Conservation (phyloP, 2,113 vertebrate species). For the Peromyscus californicus region DNA sequence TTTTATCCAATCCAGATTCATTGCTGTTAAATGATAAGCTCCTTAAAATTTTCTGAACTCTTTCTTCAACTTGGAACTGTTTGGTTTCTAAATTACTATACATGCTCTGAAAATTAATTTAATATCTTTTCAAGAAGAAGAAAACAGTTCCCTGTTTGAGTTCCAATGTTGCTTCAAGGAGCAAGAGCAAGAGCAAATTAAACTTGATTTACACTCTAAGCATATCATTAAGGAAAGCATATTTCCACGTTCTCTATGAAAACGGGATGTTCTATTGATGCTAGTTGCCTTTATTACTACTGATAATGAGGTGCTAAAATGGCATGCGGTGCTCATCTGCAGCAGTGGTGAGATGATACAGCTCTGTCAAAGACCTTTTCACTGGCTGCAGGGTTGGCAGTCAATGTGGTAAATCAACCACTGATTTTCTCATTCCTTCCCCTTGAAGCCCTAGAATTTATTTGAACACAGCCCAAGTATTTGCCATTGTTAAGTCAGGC, state of each 20-base stretch:
- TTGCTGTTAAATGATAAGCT: slow-evolving; percentile 24
- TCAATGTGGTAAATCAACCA: not conserved
- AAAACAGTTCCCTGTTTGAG: slow-evolving; percentile 21
- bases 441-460: slow-evolving; percentile 38
- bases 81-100: slow-evolving; percentile 40
- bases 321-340: not conserved
- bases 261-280: not conserved
- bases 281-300: not conserved
- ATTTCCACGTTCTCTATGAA: slow-evolving; percentile 44
- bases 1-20: slow-evolving; percentile 39
- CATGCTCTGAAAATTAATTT: slow-evolving; percentile 53
- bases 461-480: not conserved
- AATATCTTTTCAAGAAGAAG: slow-evolving; percentile 44
- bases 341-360: not conserved
- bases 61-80: not conserved
- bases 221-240: slow-evolving; percentile 29
- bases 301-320: slow-evolving; percentile 36
- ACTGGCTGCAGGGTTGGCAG: not conserved
- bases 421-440: slow-evolving; percentile 41
- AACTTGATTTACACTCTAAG: slow-evolving; percentile 15
- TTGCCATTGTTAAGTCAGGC: slow-evolving; percentile 9
- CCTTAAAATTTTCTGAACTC: slow-evolving; percentile 10
- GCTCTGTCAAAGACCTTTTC: slow-evolving; percentile 36
- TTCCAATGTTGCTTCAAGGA: not conserved
- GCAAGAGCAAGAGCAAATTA: slow-evolving; percentile 45